phyloP scores from a whole-genome alignment of 2,113 vertebrate genomes.

The Columba livia region DNA sequence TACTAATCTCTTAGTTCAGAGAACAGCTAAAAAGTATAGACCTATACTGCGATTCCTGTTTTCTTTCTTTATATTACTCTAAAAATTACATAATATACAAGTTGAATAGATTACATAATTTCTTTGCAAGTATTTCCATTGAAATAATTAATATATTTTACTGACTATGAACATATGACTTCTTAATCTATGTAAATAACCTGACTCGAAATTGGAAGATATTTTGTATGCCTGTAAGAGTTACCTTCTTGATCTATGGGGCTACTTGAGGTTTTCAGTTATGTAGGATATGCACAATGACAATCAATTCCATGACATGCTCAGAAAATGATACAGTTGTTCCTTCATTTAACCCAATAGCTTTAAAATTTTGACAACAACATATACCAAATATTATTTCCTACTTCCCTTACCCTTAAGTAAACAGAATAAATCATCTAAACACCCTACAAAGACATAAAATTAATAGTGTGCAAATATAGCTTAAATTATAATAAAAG shows the following conservation, averaged over 20 bases:
- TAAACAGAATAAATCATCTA: not conserved
- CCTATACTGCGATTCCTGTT: not conserved
- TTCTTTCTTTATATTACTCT: not conserved
- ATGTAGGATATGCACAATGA: not conserved
- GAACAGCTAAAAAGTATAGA: not conserved
- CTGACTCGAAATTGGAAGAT: not conserved
- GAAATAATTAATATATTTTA: not conserved
- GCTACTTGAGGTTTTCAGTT: not conserved
- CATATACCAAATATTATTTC: not conserved
- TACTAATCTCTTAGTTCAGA: not conserved
- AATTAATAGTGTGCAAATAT: not conserved
- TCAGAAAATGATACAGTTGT: not conserved
- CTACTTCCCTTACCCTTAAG: not conserved
- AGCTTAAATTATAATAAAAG: not conserved
- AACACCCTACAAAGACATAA: not conserved
- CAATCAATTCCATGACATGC: accelerated
- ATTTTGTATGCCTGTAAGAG: not conserved
- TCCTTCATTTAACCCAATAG: not conserved
- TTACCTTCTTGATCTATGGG: not conserved
- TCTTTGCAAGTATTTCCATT: not conserved
- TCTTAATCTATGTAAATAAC: not conserved
- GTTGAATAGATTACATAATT: not conserved
- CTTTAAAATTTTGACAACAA: not conserved
- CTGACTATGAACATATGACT: not conserved
- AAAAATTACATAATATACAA: not conserved